Conservation (phyloP, 2,888 invertebrate genomes). For the Lamellibrachia satsuma region DNA sequence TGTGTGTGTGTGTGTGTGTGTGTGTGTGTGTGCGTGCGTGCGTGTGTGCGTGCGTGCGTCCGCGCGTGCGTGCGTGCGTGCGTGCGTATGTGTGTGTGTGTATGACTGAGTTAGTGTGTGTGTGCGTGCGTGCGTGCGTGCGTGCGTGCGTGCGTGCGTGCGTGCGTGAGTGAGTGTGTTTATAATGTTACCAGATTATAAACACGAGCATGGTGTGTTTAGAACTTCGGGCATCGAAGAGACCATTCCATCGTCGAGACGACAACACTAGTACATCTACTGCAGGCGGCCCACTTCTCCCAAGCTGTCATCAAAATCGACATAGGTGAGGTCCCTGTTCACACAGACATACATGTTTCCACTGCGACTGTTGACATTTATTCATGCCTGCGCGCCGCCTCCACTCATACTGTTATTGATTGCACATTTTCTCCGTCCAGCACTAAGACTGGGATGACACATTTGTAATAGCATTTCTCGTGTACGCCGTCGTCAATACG, state of each 20-base stretch:
- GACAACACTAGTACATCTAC: conserved; percentile 48
- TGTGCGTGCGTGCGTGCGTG: background rate
- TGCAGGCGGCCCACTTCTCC: conserved; percentile 39
- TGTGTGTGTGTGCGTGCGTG: background rate
- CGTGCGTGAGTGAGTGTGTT: background rate
- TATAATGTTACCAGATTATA: background rate
- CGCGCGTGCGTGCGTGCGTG: background rate
- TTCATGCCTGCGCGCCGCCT: background rate
- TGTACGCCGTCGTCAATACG: background rate
- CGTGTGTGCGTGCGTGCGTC: background rate
- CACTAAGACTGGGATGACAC: background rate
- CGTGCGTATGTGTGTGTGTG: no score
- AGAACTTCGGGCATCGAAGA: background rate
- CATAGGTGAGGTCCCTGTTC: conserved; percentile 48
- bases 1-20: no score
- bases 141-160: background rate
- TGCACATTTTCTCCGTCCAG: background rate
- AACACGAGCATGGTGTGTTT: background rate
- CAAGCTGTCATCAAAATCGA: conserved; percentile 53
- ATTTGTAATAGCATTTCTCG: background rate
- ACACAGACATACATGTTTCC: conserved; percentile 50
- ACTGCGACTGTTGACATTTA: conserved; percentile 41
- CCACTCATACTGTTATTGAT: background rate
- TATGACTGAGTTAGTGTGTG: background rate
- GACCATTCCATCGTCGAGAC: conserved; percentile 29